Base-by-base conservation (phyloP, 2,888 invertebrate genomes). In the Hetaerina titia region DNA sequence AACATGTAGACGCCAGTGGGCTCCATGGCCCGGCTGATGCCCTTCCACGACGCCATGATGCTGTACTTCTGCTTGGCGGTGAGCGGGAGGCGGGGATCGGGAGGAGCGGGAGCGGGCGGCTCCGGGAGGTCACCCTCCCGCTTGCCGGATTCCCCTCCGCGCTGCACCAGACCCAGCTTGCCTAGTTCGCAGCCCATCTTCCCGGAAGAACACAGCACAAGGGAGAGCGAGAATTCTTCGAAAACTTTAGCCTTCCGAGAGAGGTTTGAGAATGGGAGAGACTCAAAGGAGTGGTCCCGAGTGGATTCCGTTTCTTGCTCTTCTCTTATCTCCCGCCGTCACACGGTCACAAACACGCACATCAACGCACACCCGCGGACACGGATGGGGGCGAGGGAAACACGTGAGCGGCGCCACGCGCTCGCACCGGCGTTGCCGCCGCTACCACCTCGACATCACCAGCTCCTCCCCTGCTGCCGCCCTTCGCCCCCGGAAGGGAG, bases 1-100 rank as follows among this genome's bases (percentile, higher is more conserved):
- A 99, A 99, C 99, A 99, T 99, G 97, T 98, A 98, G 96, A 99
- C 98, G 94, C 99, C 99, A 90, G 99, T 99, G 95, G 98, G 98
- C 97, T 98, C 98, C 98, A 99, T 98, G 22, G 99, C 99, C 95
- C 99, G 97, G 95, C 98, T 98, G 96, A 99, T 99, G 60, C 98
- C 99, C 96, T 98, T 99, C 99, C 99, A 99, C 19, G 98, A 99
- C 2, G 99, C 99, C 95, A 98, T 97, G 97, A 99, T 98, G 96
- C 98, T 98, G 97, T 98, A 99, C 97, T 98, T 98, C 97, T 99
- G 99, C 96, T 98, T 98, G 45, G 98, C 98, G 0, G 98, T 98
- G 95, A 99, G 97, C 0, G 99, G 99, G 95, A 99, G 97, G 96
- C 98, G 97, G 0, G 98, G 98, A 96, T 99, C 99, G 64, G 98